A percentile compares a stretch with the other conserved stretches of the same genome.
These are phyloP conservation scores for Achlya flavicornis DNA, from an alignment of 2,888 invertebrate species.

Conservation along the genomic window DNA sequence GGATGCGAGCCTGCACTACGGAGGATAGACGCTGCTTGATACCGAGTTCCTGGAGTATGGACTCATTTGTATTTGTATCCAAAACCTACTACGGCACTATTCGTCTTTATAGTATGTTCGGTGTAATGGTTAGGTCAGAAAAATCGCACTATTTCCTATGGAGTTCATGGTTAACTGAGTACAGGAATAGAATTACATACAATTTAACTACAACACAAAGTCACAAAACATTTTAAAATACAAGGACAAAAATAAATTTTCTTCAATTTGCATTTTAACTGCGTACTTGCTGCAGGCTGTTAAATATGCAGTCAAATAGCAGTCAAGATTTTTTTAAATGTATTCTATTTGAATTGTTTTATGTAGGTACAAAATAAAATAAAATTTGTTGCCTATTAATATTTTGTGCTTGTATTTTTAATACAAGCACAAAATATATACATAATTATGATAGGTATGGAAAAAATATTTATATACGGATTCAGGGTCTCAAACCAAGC, in stretches of 20 bases:
- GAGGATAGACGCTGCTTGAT: too few relatives aligned
- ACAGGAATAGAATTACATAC: not conserved
- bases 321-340: not conserved
- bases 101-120: too few relatives aligned
- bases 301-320: not conserved
- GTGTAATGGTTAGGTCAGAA: too few relatives aligned
- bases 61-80: too few relatives aligned
- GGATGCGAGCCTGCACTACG: too few relatives aligned
- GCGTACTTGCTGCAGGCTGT: slow-evolving; percentile 3
- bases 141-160: too few relatives aligned
- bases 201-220: slow-evolving; percentile 4
- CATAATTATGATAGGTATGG: too few relatives aligned
- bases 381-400: not conserved
- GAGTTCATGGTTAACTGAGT: not conserved
- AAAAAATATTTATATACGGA: not conserved
- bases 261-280: slow-evolving; percentile 4
- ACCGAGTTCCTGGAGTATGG: too few relatives aligned
- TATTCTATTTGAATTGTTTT: not conserved
- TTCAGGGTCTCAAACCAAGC: too few relatives aligned
- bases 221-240: not conserved
- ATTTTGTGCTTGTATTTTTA: not conserved
- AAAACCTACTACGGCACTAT: too few relatives aligned
- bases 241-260: not conserved
- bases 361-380: slow-evolving; percentile 1
- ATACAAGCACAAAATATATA: too few relatives aligned